Base-by-base conservation (phyloP, 2,888 invertebrate species). In the Protophormia terraenovae region DNA sequence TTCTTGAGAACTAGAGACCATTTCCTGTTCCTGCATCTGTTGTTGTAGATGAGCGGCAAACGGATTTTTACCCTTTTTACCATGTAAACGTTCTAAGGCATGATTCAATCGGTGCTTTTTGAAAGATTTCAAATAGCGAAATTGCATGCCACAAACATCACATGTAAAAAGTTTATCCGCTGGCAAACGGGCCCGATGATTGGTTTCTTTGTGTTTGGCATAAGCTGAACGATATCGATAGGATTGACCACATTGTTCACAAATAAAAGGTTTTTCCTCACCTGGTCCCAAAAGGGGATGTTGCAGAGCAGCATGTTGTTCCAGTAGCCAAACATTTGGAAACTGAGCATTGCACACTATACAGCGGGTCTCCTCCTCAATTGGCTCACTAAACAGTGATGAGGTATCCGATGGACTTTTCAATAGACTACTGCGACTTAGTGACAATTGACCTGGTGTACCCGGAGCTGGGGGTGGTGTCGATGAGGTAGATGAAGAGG, bases 81-180 rank as follows among this genome's bases (percentile, higher is more conserved):
- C 96, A 90, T 97, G 97, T 77, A 97, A 93, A 86, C 97, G 94
- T 91, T 97, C 97, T 45, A 97, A 92, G 0, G 97, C 97, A 91
- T 97, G 97, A 90, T 97, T 97, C 78, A 97, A 94, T 27, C 97
- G 95, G 90, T 97, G 97, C 92, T 97, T 97, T 92, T 97, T 97
- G 93, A 97, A 97, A 0, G 97, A 97, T 90, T 97, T 97, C 66
- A 97, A 94, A 92, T 97, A 97, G 87, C 97, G 94, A 76, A 97
- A 97, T 91, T 97, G 97, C 97, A 97, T 97, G 83, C 97, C 97
- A 92, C 97, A 97, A 2, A 97, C 97, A 90, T 97, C 97, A 91
- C 97, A 97, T 22, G 97, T 97, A 93, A 97, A 97, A 19, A 97
- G 94, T 92, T 97, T 97, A 92, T 97, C 97, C 29, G 97, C 97